A percentile compares a stretch with the other conserved stretches of the same genome.
Evolutionary conservation across 2,113 vertebrate genomes (phyloP).

Genomic region (Cromileptes altivelis): DNA sequence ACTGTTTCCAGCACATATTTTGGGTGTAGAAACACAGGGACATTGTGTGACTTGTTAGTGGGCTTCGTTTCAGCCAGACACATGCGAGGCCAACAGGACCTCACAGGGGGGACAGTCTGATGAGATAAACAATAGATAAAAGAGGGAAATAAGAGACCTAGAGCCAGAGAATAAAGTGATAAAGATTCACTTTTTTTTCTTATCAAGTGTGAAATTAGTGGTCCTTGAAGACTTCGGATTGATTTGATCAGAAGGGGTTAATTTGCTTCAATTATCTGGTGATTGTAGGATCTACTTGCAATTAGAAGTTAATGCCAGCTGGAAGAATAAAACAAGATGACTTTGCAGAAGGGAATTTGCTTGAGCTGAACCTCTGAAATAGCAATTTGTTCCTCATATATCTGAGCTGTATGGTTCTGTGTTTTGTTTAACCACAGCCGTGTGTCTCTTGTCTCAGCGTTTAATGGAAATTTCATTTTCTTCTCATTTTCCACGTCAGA

Average conservation of each 20-base stretch:
- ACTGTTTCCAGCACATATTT: neutral
- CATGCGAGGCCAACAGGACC: conserved; percentile 18
- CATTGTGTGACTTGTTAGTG: conserved; percentile 33
- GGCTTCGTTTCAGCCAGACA: conserved; percentile 30
- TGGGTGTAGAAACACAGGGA: conserved; percentile 28
- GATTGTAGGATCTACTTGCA: conserved; percentile 59
- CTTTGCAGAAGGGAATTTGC: conserved; percentile 22
- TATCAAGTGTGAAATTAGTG: neutral
- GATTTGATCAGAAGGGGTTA: conserved; percentile 32
- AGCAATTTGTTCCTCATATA: conserved; percentile 36
- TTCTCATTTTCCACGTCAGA: conserved; percentile 66
- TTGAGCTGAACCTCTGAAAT: conserved; percentile 25
- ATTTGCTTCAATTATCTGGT: conserved; percentile 63
- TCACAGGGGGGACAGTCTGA: conserved; percentile 17
- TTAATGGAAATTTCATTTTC: conserved; percentile 68
- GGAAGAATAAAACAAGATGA: conserved; percentile 25
- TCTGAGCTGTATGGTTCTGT: conserved; percentile 33
- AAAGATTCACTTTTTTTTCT: neutral
- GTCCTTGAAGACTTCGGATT: conserved; percentile 11
- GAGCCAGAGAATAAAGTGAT: neutral
- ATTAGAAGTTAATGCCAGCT: conserved; percentile 62
- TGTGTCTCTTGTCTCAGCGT: conserved; percentile 38
- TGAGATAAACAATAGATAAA: conserved; percentile 1
- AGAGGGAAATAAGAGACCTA: neutral
- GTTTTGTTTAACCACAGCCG: conserved; percentile 60